Percentiles rank a stretch among this genome's conserved stretches.
Evolutionary conservation across 1,140 invertebrate species (phyloP).

Genomic region (Aleiodes sp.): DNA sequence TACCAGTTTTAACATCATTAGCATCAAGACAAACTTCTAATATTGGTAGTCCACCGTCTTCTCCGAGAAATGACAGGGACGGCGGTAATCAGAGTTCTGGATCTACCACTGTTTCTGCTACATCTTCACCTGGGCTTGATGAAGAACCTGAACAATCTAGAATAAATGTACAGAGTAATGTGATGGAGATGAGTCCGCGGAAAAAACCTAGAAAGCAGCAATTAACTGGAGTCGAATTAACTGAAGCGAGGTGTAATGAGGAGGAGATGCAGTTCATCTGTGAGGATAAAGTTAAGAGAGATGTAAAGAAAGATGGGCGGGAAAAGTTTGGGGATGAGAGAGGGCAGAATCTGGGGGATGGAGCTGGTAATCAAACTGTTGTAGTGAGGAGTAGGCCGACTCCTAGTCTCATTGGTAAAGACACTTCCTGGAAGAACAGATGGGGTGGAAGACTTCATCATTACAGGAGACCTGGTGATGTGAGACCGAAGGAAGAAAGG

Average conservation of each 20-base stretch:
- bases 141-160: conserved; percentile 69
- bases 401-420: conserved; percentile 63
- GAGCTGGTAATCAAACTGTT: conserved; percentile 37
- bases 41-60: conserved; percentile 52
- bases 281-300: conserved; percentile 68
- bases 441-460: conserved; percentile 79
- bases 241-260: conserved; percentile 67
- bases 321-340: conserved; percentile 50
- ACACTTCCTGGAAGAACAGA: conserved; percentile 61
- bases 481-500: conserved; percentile 86
- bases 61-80: conserved; percentile 63
- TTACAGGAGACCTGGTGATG: conserved; percentile 88
- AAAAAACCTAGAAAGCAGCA: conserved; percentile 69
- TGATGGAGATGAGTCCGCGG: conserved; percentile 65
- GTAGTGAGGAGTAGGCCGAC: conserved; percentile 52
- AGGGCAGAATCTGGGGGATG: conserved; percentile 42
- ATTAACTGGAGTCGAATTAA: conserved; percentile 59
- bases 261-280: conserved; percentile 77
- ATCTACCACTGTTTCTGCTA: conserved; percentile 81
- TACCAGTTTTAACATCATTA: conserved; percentile 68
- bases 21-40: conserved; percentile 64
- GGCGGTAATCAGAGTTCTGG: conserved; percentile 69
- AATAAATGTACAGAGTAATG: conserved; percentile 52
- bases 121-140: conserved; percentile 77
- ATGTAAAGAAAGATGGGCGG: conserved; percentile 59